Base-by-base conservation (phyloP, 2,113 vertebrate genomes). In the Salvelinus alpinus region DNA sequence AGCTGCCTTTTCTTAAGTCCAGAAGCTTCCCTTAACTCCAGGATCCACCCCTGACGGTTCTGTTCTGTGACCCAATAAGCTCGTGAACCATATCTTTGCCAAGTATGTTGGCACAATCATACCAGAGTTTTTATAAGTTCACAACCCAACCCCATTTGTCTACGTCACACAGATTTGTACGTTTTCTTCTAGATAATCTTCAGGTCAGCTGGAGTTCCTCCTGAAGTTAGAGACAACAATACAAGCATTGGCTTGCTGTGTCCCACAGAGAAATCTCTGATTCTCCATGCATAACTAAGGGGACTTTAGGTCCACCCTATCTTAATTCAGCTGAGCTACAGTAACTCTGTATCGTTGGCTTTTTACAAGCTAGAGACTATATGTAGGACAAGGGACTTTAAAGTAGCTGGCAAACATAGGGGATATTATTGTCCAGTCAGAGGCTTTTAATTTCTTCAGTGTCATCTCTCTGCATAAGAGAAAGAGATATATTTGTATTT, bases 201-300 rank as follows among this genome's bases (percentile, higher is more conserved):
- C 4, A 71, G 67, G 44, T 69, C 65, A 75, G 25, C 4, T 64
- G 66, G 34, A 64, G 57, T 64, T 71, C 12, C n/a, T 62, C 22
- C 3, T 51, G 68, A 72, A 80, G 75, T 18, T 20, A 47, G 34
- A 18, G 74, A 79, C 38, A 44, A 44, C 71, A 67, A 62, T 13
- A 80, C 84, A 31, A 38, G 80, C 70, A 22, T 70, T 4, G 76
- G 78, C 84, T 75, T 85, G 83, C 74, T 0, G 9, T 80, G 71
- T 75, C 74, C 64, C 71, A 72, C 7, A 64, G 54, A 70, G 82
- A 73, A 76, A 44, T 44, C 9, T 44, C 38, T 11, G 38, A 44
- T 44, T 72, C 59, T 73, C 64, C 44, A 48, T 68, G 76, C 74
- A 22, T 73, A n/a, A 66, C 25, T 44, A 44, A 44, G 12, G 27